Percentiles rank a stretch among this genome's conserved stretches.
Evolutionary conservation across 1,140 invertebrate species (phyloP).

Genomic region (Aphaenogaster rudis): DNA sequence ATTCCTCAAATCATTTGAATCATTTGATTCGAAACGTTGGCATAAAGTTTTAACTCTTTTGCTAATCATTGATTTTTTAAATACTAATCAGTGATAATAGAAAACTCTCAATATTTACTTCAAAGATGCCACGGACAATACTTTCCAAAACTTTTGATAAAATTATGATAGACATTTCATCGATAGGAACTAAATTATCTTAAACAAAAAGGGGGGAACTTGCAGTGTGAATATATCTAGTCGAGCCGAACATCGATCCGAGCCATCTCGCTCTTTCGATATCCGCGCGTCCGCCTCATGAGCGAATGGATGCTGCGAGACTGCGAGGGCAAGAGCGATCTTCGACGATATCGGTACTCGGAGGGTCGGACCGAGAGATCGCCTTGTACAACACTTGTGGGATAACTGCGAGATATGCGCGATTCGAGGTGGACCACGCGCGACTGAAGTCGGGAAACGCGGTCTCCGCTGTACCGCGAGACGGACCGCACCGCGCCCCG

Average conservation of each 20-base stretch:
- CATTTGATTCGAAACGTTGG: slow-evolving; percentile 13
- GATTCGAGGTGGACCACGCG: slow-evolving; percentile 81
- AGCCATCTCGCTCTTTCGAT: slow-evolving; percentile 43
- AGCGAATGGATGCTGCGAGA: slow-evolving; percentile 3
- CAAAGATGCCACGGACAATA: background rate
- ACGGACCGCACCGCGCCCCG: slow-evolving; percentile 71
- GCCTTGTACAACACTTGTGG: slow-evolving; percentile 14
- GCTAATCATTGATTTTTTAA: background rate
- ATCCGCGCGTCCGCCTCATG: slow-evolving; percentile 66
- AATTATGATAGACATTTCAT: background rate
- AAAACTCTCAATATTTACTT: background rate
- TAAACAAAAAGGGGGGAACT: slow-evolving; percentile 27
- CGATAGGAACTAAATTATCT: background rate
- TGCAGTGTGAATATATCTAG: slow-evolving; percentile 15
- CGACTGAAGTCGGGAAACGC: slow-evolving; percentile 81
- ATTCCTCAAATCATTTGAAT: background rate
- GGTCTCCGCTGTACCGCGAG: slow-evolving; percentile 58
- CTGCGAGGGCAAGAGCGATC: slow-evolving; percentile 9
- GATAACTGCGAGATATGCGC: slow-evolving; percentile 73
- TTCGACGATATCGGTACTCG: background rate
- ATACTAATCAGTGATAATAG: background rate
- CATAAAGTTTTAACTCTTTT: background rate
- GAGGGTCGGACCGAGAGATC: background rate
- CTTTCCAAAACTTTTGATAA: background rate
- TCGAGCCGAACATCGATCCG: slow-evolving; percentile 46